Base-by-base conservation (phyloP, 2,888 invertebrate species). In the Amphipyra tragopoginis region DNA sequence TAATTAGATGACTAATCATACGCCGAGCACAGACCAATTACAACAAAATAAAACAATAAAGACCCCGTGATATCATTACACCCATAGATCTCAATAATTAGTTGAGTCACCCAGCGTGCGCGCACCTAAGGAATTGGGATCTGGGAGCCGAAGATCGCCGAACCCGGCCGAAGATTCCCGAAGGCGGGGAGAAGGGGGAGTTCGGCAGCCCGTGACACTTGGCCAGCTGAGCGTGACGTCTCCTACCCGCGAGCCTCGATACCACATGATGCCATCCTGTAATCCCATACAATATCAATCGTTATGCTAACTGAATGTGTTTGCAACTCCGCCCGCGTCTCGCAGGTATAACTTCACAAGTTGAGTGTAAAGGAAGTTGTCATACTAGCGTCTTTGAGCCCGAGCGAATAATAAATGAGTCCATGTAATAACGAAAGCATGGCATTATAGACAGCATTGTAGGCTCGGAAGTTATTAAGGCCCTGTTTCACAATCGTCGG, bases 151-250 rank as follows among this genome's bases (percentile, higher is more conserved):
- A 79, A 75, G 63, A 76, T 29, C 54, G 54, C 80, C 92, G 90
- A 89, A 81, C 81, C 80, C 73, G 60, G 62, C 79, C 90, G 92
- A 92, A 81, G 76, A 69, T 72, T 82, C 79, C 85, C 90, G 91
- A 90, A 87, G 85, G 75, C 75, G 80, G 66, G 77, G 77, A 76
- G 83, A 81, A 85, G 86, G 87, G 87, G 86, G 83, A 84, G 88
- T 45, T 84, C 89, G 85, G 65, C 85, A 86, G 87, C 80, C 89
- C 93, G 87, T 92, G 90, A 92, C 91, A 89, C 72, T 72, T 75
- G 71, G 59, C 64, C 87, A 88, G 84, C 92, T 83, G 83, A 86
- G 84, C 89, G 85, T 88, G 83, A 85, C 87, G 82, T 88, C 86
- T 88, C 84, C 87, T 86, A 83, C 82, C 82, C 83, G 77, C 82